Evolutionary conservation across 2,797 vertebrate species (phyloP).

Genomic region (Tangara arthus): DNA sequence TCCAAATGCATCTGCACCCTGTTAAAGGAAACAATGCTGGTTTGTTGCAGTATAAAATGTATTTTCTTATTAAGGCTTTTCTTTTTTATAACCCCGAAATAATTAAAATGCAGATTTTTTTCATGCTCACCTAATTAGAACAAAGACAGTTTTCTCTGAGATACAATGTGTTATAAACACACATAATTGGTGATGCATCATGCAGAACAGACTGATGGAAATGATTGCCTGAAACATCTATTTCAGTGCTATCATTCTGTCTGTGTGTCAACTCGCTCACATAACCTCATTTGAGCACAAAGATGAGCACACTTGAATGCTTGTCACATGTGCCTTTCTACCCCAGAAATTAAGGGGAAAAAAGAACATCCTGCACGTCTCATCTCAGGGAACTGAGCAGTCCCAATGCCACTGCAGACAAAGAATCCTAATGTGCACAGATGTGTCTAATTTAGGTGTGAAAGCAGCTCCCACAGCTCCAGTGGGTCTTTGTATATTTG

Average conservation of each 20-base stretch:
- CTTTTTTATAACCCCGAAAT: background rate
- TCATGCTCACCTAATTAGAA: background rate
- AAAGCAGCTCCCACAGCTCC: background rate
- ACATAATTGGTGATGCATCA: background rate
- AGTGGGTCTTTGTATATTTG: background rate
- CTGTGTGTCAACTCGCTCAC: background rate
- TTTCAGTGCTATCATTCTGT: background rate
- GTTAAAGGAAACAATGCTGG: background rate
- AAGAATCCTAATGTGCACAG: background rate
- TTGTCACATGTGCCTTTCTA: background rate
- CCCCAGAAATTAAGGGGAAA: background rate
- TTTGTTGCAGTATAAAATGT: background rate
- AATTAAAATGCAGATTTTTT: slow-evolving; percentile 5
- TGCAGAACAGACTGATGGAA: background rate
- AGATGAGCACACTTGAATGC: background rate
- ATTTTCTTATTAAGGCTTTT: background rate
- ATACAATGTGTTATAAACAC: background rate
- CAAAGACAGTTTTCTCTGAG: background rate
- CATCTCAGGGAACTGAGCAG: background rate
- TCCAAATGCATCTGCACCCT: background rate
- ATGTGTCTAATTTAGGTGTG: background rate
- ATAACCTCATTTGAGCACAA: background rate
- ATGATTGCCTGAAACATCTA: background rate
- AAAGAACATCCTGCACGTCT: background rate
- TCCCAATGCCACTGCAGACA: background rate